Base-by-base conservation (phyloP, 2,797 vertebrate genomes). In the Coreius guichenoti region DNA sequence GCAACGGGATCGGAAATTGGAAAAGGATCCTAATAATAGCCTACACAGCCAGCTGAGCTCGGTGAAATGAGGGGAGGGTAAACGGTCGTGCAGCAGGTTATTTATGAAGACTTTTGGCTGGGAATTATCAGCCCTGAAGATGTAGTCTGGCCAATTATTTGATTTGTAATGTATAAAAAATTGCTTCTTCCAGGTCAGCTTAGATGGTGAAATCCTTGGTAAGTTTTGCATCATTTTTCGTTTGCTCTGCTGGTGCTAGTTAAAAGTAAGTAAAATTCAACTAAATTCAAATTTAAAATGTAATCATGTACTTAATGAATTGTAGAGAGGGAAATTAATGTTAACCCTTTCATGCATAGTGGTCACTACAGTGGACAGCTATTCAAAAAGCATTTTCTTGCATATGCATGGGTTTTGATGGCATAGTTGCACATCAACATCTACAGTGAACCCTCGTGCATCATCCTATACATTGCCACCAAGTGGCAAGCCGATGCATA, bases 1-100 rank as follows among this genome's bases (percentile, higher is more conserved):
- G 39, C n/a, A 45, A 17, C 5, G 29, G 47, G 82, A 81, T 65
- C 0, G 75, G 77, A 70, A 81, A 84, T 76, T 75, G 82, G 72
- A 80, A 82, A 79, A 75, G 26, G 16, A 51, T 74, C 67, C 67
- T 68, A 81, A 80, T 81, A 81, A 87, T 81, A 43, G 39, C 39
- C 8, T 11, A 70, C 43, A 54, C 23, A 74, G 81, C 79, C 68
- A 87, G 75, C 74, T 82, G 69, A 87, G 69, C 36, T 11, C 45
- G 3, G 39, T 75, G 72, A 83, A 83, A 84, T 69, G 47, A 80
- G 51, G 16, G 43, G 49, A 80, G 29, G 29, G 65, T 76, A 87
- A 84, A 58, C 17, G 8, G 33, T 72, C 7, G 1, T 84, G 45
- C 47, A 43, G 77, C 51, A 81, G 78, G 23, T 69, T 23, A 49